Conservation (phyloP, 2,888 invertebrate genomes). For the Myopa tessellatipennis region DNA sequence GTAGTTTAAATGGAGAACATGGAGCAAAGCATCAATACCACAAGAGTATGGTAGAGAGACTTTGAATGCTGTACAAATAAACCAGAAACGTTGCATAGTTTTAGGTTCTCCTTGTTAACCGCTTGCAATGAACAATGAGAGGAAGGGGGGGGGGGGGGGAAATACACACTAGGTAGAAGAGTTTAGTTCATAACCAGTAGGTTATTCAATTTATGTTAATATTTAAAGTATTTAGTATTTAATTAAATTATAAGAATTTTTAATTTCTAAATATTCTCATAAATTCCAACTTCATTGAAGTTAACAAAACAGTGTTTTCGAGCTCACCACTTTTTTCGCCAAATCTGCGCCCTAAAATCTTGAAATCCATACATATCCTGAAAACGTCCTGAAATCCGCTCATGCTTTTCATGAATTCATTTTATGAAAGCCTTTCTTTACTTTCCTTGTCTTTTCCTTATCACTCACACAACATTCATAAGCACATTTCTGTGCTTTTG, state of each 20-base stretch:
- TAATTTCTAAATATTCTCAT: no score
- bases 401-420: neutral
- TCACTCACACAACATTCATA: neutral
- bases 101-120: neutral
- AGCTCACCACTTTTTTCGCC: constrained; percentile 14
- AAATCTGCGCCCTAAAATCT: constrained; percentile 9
- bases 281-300: no score
- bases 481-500: neutral
- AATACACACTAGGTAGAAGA: no score
- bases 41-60: neutral
- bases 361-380: no score
- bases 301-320: no score
- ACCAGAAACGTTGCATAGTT: neutral
- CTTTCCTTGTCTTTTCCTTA: neutral
- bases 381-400: neutral
- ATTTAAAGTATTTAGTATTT: no score
- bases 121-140: neutral
- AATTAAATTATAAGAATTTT: no score
- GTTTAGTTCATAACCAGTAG: no score
- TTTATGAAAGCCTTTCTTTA: neutral
- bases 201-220: no score
- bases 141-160: no score
- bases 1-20: neutral
- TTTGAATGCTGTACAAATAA: neutral
- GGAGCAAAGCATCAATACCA: neutral